Evolutionary conservation across 2,113 vertebrate species (phyloP), one percentile per base, ranked within the genome.

Genomic region (Euleptes europaea): DNA sequence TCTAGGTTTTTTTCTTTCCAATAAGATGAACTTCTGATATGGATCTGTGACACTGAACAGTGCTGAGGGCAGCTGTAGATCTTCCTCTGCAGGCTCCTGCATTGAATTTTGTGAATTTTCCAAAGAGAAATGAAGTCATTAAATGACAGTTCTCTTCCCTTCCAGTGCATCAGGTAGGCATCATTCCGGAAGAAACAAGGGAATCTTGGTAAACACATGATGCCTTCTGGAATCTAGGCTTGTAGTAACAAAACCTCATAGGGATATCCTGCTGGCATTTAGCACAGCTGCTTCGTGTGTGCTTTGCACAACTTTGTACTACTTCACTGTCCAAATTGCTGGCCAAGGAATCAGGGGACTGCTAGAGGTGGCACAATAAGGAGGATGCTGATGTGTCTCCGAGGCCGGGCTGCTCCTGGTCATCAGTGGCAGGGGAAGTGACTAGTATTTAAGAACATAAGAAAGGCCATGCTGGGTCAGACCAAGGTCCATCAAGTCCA

Each of bases 61-160:
- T 90, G 87, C 89, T 80, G 88, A 9, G 84, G 78, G 83, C 86
- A 88, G 82, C 75, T 90, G 88, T 92, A 86, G 90, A 17, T 89
- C 72, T 89, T 85, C 73, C 57, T 12, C 33, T 89, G 42, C 72
- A 13, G 77, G 65, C 87, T 89, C 0, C 3, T 82, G 69, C 72
- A 80, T 87, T 86, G 74, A 76, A 85, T 93, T 89, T 91, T 84
- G 76, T 87, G 23, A 88, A 78, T 33, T 91, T 33, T 91, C 88
- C 80, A 82, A 87, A 35, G 63, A 84, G 66, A 92, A 92, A 89
- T 82, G 42, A 11, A 63, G 40, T 47, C 72, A 83, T 88, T 89
- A 83, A 85, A 57, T 63, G 51, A 69, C 75, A 74, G 31, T 11
- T 63, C 28, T 77, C 72, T 82, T 89, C 35, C 74, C 63, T 82